Conservation (phyloP, 2,888 invertebrate species). For the Napeogenes inachia region DNA sequence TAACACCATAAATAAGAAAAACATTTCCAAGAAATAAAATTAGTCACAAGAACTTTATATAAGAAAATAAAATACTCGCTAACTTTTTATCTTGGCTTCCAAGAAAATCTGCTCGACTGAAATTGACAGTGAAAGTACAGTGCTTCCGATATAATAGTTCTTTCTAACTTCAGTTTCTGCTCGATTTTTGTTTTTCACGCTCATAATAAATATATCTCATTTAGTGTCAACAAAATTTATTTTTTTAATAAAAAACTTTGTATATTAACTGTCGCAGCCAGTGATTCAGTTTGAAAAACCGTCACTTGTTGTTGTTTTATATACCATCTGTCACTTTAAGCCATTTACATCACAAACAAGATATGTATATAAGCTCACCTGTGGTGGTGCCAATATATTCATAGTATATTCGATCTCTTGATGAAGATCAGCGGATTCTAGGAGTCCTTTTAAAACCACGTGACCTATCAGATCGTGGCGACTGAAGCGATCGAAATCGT, state of each 20-base stretch:
- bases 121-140: constrained; percentile 16
- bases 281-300: no score
- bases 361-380: constrained; percentile 68
- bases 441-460: constrained; percentile 86
- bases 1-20: background rate
- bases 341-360: background rate
- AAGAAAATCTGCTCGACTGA: constrained; percentile 11
- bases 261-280: no score
- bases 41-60: constrained; percentile 5
- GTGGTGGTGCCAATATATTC: constrained; percentile 87
- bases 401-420: constrained; percentile 91
- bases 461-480: constrained; percentile 92
- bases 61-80: constrained; percentile 6
- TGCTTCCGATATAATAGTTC: constrained; percentile 8
- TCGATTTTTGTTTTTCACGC: background rate
- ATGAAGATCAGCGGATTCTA: constrained; percentile 86
- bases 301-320: no score
- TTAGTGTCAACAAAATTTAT: background rate
- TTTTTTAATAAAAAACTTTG: background rate
- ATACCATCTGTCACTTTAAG: background rate
- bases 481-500: constrained; percentile 93
- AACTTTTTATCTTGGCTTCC: constrained; percentile 8
- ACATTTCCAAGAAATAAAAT: constrained; percentile 11
- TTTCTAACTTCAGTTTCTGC: constrained; percentile 5
- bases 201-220: background rate